A percentile compares a stretch with the other conserved stretches of the same genome.
phyloP scores from a whole-genome alignment of 2,888 invertebrate species.

The Tanytarsus gracilentus region DNA sequence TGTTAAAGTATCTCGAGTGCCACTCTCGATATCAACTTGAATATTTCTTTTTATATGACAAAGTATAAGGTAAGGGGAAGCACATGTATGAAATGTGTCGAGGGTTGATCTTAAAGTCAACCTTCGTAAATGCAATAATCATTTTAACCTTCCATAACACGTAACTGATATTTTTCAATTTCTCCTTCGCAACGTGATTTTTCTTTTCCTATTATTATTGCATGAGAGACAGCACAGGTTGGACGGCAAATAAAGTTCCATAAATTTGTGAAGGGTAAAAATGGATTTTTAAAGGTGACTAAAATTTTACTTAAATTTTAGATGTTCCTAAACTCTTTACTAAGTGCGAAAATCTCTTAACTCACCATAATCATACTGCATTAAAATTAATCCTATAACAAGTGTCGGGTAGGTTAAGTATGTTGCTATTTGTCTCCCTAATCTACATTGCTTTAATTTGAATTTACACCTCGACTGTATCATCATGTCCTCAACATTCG shows the following conservation, averaged over 20 bases:
- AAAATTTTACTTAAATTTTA: no score
- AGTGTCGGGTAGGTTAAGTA: conserved; percentile 16
- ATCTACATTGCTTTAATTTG: conserved; percentile 16
- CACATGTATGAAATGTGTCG: conserved; percentile 24
- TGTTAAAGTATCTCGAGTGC: no score
- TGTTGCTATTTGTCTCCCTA: conserved; percentile 11
- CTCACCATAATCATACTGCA: conserved; percentile 21
- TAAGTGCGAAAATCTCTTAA: background rate
- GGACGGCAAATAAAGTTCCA: no score
- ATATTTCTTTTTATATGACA: background rate
- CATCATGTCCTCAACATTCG: conserved; percentile 26
- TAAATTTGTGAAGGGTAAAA: no score
- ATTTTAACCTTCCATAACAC: conserved; percentile 26
- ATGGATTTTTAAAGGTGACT: no score
- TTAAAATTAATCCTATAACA: conserved; percentile 26
- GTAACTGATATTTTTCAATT: conserved; percentile 26
- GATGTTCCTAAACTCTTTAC: background rate
- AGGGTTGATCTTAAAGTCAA: conserved; percentile 23
- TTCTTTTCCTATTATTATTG: background rate
- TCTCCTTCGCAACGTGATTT: conserved; percentile 15
- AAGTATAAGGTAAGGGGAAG: background rate
- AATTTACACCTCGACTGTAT: conserved; percentile 29
- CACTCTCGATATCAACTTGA: background rate
- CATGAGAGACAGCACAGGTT: no score
- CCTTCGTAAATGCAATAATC: background rate